These are phyloP conservation scores for Neostethus bicornis DNA, from an alignment of 2,797 vertebrate genomes.

Conservation along the genomic window DNA sequence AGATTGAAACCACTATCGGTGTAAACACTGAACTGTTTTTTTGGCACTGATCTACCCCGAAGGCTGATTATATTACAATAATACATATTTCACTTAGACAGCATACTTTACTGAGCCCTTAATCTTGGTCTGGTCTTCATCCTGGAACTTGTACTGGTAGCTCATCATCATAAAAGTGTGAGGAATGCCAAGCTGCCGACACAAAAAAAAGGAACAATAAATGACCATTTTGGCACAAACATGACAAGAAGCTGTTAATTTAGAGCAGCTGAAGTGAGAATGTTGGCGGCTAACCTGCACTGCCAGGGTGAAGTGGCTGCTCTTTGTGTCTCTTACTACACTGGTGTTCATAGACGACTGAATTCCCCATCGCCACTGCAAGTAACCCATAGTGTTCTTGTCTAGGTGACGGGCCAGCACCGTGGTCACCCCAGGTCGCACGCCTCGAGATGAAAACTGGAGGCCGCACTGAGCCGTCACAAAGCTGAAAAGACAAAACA, in stretches of 20 bases:
- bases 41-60: background rate
- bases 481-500: constrained; percentile 79
- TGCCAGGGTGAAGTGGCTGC: constrained; percentile 91
- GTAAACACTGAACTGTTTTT: background rate
- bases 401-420: constrained; percentile 94
- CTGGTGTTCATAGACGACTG: constrained; percentile 99
- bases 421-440: constrained; percentile 90
- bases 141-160: constrained; percentile 98
- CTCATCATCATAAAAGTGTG: constrained; percentile 96
- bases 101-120: constrained; percentile 97
- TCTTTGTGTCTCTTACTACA: constrained; percentile 94
- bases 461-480: constrained; percentile 91
- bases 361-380: constrained; percentile 97
- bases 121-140: constrained; percentile 95
- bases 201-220: constrained; percentile 12
- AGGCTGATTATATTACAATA: constrained; percentile 1
- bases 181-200: constrained; percentile 91
- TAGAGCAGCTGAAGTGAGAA: background rate
- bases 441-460: constrained; percentile 92
- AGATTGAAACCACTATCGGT: background rate
- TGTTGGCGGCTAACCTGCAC: constrained; percentile 83
- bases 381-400: constrained; percentile 97
- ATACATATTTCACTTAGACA: background rate
- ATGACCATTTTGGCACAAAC: constrained; percentile 13
- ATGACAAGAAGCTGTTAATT: constrained; percentile 18